phyloP scores from a whole-genome alignment of 2,888 invertebrate genomes.

The Drosophila paracracens region DNA sequence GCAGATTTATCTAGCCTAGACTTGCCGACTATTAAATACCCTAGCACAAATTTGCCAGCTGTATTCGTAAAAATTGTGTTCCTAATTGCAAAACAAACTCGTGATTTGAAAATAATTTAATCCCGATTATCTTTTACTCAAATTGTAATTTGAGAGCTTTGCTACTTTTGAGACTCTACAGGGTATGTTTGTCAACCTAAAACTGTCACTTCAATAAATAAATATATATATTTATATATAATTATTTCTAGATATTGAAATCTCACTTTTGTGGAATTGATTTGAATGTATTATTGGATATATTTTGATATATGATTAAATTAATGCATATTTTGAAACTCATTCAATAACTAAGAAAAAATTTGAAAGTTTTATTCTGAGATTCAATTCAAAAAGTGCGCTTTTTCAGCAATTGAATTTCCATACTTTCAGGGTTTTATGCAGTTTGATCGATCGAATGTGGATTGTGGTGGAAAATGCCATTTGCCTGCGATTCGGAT shows the following conservation, averaged over 20 bases:
- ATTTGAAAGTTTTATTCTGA: not conserved
- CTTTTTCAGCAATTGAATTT: not conserved
- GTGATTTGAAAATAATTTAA: not conserved
- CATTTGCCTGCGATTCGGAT: slow-evolving; percentile 4
- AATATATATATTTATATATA: not conserved
- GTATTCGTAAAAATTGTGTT: not conserved
- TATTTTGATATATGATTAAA: not conserved
- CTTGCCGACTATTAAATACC: not conserved
- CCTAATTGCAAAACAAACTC: not conserved
- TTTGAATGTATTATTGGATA: not conserved
- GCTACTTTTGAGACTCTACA: not conserved
- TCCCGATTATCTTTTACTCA: not conserved
- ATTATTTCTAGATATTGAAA: not conserved
- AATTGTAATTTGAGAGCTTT: not conserved
- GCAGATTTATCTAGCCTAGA: not conserved
- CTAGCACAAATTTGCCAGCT: not conserved
- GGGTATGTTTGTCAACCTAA: not conserved
- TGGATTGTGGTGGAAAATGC: slow-evolving; percentile 24
- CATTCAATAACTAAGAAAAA: not conserved
- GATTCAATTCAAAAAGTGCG: not conserved
- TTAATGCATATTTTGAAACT: not conserved
- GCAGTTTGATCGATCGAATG: slow-evolving; percentile 6
- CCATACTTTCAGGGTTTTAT: not conserved
- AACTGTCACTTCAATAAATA: not conserved
- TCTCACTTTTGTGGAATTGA: not conserved